Percentiles rank a stretch among this genome's conserved stretches.
Evolutionary conservation across 2,113 vertebrate genomes (phyloP).

Genomic region (Peromyscus maniculatus): DNA sequence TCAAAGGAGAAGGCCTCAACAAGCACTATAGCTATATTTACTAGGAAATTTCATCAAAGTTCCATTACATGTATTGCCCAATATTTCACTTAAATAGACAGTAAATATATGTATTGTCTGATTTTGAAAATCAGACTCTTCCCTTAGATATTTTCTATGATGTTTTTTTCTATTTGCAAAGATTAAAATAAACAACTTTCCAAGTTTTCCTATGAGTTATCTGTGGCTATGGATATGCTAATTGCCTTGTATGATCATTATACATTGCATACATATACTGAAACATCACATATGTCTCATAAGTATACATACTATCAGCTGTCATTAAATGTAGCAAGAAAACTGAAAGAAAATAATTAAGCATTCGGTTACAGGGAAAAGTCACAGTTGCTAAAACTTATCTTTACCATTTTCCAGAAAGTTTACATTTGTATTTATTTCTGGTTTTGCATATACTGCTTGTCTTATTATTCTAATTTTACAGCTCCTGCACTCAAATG

Average conservation of each 20-base stretch:
- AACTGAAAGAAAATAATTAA: background rate
- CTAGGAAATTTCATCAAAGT: background rate
- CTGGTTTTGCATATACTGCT: background rate
- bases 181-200: conserved; percentile 20
- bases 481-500: background rate
- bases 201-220: background rate
- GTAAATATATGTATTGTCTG: background rate
- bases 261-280: background rate
- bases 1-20: background rate
- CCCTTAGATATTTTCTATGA: background rate
- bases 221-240: background rate
- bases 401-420: conserved; percentile 22
- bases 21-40: background rate
- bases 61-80: background rate
- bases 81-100: background rate
- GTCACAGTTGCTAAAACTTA: background rate
- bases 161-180: background rate
- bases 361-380: background rate
- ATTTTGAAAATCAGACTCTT: background rate
- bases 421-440: background rate
- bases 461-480: background rate
- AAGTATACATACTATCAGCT: background rate
- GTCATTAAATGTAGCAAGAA: background rate
- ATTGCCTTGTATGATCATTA: background rate
- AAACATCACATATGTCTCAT: background rate